phyloP scores from a whole-genome alignment of 2,797 vertebrate genomes.

The Hippoglossus hippoglossus region DNA sequence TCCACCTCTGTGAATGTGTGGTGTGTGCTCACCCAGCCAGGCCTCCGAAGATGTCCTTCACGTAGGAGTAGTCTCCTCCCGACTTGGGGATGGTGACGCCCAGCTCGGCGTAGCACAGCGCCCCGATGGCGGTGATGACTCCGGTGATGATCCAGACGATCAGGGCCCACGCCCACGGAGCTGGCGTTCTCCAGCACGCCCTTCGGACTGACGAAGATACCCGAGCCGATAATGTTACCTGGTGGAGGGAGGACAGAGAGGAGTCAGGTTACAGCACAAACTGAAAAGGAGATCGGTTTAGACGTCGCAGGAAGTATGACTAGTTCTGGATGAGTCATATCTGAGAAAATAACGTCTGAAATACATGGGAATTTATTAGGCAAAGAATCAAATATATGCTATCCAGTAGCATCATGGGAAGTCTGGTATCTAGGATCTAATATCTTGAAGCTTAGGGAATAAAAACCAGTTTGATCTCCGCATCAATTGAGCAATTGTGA shows the following conservation, averaged over 20 bases:
- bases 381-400: too few relatives aligned
- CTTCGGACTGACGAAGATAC: constrained; percentile 95
- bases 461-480: background rate
- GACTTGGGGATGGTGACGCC: constrained; percentile 96
- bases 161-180: constrained; percentile 91
- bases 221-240: constrained; percentile 96
- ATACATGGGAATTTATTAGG: too few relatives aligned
- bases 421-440: background rate
- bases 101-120: constrained; percentile 93
- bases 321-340: too few relatives aligned
- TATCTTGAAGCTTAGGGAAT: background rate
- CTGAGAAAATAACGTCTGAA: too few relatives aligned
- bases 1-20: background rate
- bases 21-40: constrained; percentile 88
- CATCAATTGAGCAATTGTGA: too few relatives aligned
- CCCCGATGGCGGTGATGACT: constrained; percentile 92
- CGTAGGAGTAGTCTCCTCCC: constrained; percentile 94
- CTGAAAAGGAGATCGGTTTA: background rate
- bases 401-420: background rate
- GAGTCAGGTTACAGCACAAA: background rate
- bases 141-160: constrained; percentile 93
- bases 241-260: background rate
- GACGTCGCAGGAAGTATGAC: background rate
- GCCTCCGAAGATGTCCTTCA: constrained; percentile 95
- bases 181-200: constrained; percentile 94